These are phyloP conservation scores for Epinephelus awoara DNA, from an alignment of 2,797 vertebrate genomes.

Conservation along the genomic window DNA sequence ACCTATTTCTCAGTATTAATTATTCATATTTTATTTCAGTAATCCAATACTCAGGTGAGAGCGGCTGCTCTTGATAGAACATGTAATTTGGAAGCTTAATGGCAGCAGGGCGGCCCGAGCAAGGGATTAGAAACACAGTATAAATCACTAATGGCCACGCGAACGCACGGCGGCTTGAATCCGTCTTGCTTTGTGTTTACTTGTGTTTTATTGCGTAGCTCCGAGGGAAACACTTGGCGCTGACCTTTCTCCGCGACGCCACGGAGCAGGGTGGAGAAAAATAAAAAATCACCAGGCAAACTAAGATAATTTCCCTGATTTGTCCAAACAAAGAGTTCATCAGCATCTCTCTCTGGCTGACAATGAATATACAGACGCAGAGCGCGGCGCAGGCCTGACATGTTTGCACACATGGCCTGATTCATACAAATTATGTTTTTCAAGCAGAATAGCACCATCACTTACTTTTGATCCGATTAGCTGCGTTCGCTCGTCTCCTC, in stretches of 20 bases:
- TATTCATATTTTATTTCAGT: slow-evolving; percentile 99
- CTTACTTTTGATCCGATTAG: slow-evolving; percentile 80
- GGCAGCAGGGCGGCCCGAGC: slow-evolving; percentile 77
- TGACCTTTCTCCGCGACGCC: slow-evolving; percentile 76
- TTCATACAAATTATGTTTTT: slow-evolving; percentile 74
- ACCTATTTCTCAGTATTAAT: slow-evolving; percentile 98
- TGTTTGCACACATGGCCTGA: slow-evolving; percentile 52
- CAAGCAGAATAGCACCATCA: slow-evolving; percentile 69
- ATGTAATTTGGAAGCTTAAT: slow-evolving; percentile 96
- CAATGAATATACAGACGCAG: slow-evolving; percentile 44
- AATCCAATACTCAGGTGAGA: slow-evolving; percentile 99
- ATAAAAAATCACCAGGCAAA: slow-evolving; percentile 52
- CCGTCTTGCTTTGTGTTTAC: slow-evolving; percentile 84
- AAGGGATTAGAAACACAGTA: slow-evolving; percentile 88
- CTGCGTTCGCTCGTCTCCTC: slow-evolving; percentile 23
- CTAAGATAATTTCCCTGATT: slow-evolving; percentile 62
- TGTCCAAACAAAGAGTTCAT: slow-evolving; percentile 71
- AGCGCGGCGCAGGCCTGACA: slow-evolving; percentile 24
- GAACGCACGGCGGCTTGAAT: slow-evolving; percentile 67
- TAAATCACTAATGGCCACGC: slow-evolving; percentile 82
- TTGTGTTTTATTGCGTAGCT: slow-evolving; percentile 83
- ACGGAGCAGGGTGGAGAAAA: background rate
- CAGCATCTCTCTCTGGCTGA: slow-evolving; percentile 54
- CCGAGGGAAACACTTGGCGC: slow-evolving; percentile 76
- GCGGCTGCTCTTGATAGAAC: slow-evolving; percentile 88